phyloP scores from a whole-genome alignment of 2,888 invertebrate species.

The Himalopsyche tibetana region DNA sequence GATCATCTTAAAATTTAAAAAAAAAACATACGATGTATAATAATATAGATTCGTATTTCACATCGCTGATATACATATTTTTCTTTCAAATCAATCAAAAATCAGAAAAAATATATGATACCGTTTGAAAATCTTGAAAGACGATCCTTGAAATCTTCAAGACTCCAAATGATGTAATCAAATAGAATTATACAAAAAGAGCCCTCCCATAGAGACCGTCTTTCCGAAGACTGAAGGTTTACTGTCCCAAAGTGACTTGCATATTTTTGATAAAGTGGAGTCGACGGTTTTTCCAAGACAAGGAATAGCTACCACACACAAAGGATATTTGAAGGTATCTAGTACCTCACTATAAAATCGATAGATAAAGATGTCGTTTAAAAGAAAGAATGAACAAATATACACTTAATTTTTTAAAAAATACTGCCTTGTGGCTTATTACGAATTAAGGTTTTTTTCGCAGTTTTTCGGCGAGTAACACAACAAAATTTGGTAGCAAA shows the following conservation, averaged over 20 bases:
- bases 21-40: no score
- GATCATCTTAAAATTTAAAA: no score
- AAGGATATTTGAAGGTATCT: background rate
- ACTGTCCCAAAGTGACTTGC: conserved; percentile 30
- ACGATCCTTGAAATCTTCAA: background rate
- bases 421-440: no score
- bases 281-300: background rate
- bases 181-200: conserved; percentile 35
- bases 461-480: no score
- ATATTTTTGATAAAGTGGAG: conserved; percentile 20
- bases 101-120: background rate
- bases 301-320: background rate
- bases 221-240: conserved; percentile 10
- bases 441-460: no score
- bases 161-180: conserved; percentile 27
- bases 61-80: no score
- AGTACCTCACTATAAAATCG: background rate
- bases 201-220: background rate
- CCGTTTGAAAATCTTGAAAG: background rate
- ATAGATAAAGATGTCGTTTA: no score
- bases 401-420: no score
- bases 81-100: no score
- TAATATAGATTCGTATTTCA: no score
- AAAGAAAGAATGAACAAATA: no score
- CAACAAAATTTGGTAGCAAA: no score